Evolutionary conservation across 2,113 vertebrate genomes (phyloP).

Genomic region (Festucalex cinctus): DNA sequence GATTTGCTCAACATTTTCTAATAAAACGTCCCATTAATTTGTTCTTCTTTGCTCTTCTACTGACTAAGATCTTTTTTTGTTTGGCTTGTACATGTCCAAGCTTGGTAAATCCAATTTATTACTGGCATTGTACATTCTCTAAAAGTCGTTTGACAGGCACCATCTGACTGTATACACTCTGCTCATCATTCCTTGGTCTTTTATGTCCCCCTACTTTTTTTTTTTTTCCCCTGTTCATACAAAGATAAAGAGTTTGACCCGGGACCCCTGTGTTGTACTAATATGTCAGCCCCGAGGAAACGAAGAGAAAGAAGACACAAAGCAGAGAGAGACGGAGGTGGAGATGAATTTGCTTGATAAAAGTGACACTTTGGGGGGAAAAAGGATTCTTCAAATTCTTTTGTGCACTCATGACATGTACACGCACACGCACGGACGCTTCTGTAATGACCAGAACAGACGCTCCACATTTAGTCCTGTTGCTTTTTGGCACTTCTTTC

Average conservation of each 20-base stretch:
- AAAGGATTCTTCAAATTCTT: conserved; percentile 45
- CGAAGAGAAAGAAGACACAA: conserved; percentile 4
- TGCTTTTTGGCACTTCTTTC: background rate
- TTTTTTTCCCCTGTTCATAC: background rate
- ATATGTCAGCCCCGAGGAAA: conserved; percentile 22
- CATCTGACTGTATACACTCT: background rate
- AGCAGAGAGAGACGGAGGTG: conserved; percentile 11
- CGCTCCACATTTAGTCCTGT: conserved; percentile 30
- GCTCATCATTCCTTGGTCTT: background rate
- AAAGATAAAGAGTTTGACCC: conserved; percentile 36
- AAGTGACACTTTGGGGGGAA: conserved; percentile 46
- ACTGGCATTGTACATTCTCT: background rate
- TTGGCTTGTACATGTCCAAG: background rate
- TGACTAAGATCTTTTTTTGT: background rate
- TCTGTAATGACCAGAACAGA: conserved; percentile 56
- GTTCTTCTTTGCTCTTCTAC: background rate
- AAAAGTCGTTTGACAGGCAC: background rate
- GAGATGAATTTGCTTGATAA: conserved; percentile 49
- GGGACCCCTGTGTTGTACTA: conserved; percentile 32
- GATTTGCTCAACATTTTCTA: background rate
- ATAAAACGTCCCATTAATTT: background rate
- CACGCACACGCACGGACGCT: conserved; percentile 20
- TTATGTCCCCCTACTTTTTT: background rate
- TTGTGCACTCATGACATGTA: conserved; percentile 8
- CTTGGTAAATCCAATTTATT: background rate